Conservation (phyloP, 2,797 vertebrate genomes). For the Podarcis lilfordi region DNA sequence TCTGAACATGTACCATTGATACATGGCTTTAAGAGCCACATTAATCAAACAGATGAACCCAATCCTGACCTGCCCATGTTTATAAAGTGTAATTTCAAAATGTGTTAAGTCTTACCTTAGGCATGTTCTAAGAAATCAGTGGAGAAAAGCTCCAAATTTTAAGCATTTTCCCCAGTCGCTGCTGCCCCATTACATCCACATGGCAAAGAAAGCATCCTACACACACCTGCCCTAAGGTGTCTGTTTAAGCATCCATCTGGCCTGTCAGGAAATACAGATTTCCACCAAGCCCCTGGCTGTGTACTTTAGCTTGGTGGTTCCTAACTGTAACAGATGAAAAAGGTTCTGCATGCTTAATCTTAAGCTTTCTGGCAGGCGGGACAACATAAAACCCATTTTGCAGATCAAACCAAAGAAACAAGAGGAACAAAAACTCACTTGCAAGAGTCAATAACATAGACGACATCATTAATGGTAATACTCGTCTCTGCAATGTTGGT, state of each 20-base stretch:
- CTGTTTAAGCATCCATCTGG: background rate
- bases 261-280: background rate
- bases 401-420: conserved; percentile 40
- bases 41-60: background rate
- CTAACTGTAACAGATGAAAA: background rate
- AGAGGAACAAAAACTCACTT: conserved; percentile 84
- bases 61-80: background rate
- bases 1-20: background rate
- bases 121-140: too few relatives aligned
- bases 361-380: conserved; percentile 26
- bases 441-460: conserved; percentile 97
- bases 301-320: background rate
- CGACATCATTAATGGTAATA: conserved; percentile 97
- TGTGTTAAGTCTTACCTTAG: too few relatives aligned
- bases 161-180: too few relatives aligned
- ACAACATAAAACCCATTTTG: conserved; percentile 3
- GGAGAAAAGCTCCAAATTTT: too few relatives aligned
- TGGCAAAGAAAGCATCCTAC: background rate
- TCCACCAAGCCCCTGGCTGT: background rate
- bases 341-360: conserved; percentile 16
- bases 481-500: conserved; percentile 97
- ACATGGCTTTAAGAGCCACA: background rate
- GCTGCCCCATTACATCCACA: background rate
- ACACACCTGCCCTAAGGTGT: background rate
- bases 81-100: background rate